Evolutionary conservation across 2,888 invertebrate species (phyloP).

Genomic region (Matsumyia berberina): DNA sequence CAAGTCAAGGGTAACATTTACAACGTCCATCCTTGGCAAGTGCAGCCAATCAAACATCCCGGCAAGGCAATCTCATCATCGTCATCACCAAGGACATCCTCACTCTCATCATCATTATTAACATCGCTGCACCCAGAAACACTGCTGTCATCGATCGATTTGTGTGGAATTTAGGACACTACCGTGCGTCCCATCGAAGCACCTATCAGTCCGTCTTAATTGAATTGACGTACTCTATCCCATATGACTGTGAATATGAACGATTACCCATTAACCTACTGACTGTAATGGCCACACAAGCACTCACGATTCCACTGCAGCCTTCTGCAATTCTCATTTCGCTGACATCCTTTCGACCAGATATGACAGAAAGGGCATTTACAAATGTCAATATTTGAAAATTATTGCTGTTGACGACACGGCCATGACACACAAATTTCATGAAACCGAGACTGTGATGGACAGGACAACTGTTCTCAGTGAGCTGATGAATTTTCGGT

Average conservation of each 20-base stretch:
- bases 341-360: constrained; percentile 7
- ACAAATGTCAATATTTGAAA: constrained; percentile 33
- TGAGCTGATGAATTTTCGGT: constrained; percentile 11
- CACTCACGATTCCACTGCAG: neutral
- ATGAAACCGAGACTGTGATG: neutral
- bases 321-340: constrained; percentile 9
- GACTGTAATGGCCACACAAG: constrained; percentile 8
- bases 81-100: neutral
- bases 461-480: neutral
- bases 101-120: neutral
- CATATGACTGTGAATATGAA: neutral
- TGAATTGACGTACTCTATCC: neutral
- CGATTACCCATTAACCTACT: constrained; percentile 7
- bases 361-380: constrained; percentile 17
- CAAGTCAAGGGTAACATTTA: no score
- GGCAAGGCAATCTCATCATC: neutral
- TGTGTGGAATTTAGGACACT: constrained; percentile 9
- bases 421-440: constrained; percentile 7
- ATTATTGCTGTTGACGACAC: constrained; percentile 1
- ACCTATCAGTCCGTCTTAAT: constrained; percentile 8
- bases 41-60: neutral
- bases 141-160: neutral
- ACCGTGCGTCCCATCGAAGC: neutral
- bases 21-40: neutral
- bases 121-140: neutral